phyloP scores from a whole-genome alignment of 2,888 invertebrate genomes.

The Phyto melanocephala region DNA sequence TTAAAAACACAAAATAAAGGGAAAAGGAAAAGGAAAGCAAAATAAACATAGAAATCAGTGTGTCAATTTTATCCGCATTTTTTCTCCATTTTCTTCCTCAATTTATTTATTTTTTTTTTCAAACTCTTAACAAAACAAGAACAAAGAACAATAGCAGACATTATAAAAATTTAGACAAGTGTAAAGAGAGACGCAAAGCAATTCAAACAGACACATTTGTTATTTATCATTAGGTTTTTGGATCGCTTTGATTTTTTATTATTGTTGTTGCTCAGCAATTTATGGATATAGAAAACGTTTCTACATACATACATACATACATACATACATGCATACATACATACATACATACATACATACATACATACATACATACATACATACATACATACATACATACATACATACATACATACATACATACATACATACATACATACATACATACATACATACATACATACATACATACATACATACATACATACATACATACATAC shows the following conservation, averaged over 20 bases:
- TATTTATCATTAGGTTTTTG: conserved; percentile 31
- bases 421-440: no score
- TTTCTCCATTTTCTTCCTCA: conserved; percentile 47
- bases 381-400: no score
- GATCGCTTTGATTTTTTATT: background rate
- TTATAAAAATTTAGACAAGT: conserved; percentile 30
- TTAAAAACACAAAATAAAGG: background rate
- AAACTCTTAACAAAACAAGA: conserved; percentile 4
- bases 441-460: no score
- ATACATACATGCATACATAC: no score
- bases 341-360: no score
- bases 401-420: no score
- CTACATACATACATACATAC: no score
- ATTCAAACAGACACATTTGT: conserved; percentile 16
- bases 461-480: no score
- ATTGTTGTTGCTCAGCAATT: conserved; percentile 14
- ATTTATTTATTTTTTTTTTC: conserved; percentile 6
- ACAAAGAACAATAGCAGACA: background rate
- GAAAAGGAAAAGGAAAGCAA: background rate
- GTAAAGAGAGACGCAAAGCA: background rate
- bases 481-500: no score
- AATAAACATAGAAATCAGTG: conserved; percentile 15
- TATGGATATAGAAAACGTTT: conserved; percentile 10
- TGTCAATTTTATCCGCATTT: conserved; percentile 57
- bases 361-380: no score